phyloP scores from a whole-genome alignment of 2,888 invertebrate species.

The Phalera bucephala region DNA sequence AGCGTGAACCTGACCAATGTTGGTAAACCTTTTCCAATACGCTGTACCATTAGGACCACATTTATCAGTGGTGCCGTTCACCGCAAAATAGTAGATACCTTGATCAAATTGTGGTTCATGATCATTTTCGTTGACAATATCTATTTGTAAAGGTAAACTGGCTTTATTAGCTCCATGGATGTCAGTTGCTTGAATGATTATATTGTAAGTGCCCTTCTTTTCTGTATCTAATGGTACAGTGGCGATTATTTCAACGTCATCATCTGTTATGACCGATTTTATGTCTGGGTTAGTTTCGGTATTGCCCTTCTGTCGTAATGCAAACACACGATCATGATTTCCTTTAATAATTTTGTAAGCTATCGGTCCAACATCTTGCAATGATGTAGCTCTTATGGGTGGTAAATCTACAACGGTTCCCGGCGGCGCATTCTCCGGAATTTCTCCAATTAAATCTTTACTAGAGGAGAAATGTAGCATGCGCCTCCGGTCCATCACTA shows the following conservation, averaged over 20 bases:
- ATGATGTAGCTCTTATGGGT: slow-evolving; percentile 87
- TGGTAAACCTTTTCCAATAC: slow-evolving; percentile 90
- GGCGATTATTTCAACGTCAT: slow-evolving; percentile 89
- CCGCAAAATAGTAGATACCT: slow-evolving; percentile 89
- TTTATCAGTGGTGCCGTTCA: slow-evolving; percentile 85
- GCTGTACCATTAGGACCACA: slow-evolving; percentile 83
- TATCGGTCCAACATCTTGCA: slow-evolving; percentile 86
- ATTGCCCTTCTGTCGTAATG: slow-evolving; percentile 84
- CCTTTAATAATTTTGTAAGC: slow-evolving; percentile 92
- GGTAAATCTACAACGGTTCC: slow-evolving; percentile 89
- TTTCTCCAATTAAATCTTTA: slow-evolving; percentile 85
- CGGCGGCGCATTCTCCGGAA: slow-evolving; percentile 89
- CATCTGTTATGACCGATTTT: slow-evolving; percentile 80
- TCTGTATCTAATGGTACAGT: slow-evolving; percentile 91
- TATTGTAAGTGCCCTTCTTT: slow-evolving; percentile 85
- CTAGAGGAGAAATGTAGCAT: slow-evolving; percentile 90
- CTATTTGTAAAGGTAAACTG: slow-evolving; percentile 89
- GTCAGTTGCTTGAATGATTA: slow-evolving; percentile 92
- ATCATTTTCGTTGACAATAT: slow-evolving; percentile 94
- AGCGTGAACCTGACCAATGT: slow-evolving; percentile 93
- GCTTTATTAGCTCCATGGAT: slow-evolving; percentile 91
- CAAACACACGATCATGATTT: slow-evolving; percentile 89
- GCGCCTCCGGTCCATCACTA: slow-evolving; percentile 91
- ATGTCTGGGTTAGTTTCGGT: slow-evolving; percentile 67
- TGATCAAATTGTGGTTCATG: slow-evolving; percentile 94